Conservation (phyloP, 2,888 invertebrate genomes). For the Cyrtodaria siliqua region DNA sequence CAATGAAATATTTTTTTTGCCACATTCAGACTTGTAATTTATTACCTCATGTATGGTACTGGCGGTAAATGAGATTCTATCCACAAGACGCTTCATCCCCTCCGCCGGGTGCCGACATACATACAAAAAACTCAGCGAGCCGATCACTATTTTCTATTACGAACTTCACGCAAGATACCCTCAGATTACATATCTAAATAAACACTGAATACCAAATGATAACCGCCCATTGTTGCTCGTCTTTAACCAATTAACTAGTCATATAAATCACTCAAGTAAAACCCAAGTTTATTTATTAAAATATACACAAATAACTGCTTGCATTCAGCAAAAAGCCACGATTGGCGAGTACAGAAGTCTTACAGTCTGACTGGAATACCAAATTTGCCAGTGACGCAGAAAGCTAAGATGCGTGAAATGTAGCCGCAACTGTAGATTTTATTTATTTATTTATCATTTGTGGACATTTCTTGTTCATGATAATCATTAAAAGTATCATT, state of each 20-base stretch:
- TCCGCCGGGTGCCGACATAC: slow-evolving; percentile 28
- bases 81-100: slow-evolving; percentile 17
- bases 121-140: slow-evolving; percentile 16
- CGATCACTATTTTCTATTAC: slow-evolving; percentile 34
- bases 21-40: slow-evolving; percentile 2
- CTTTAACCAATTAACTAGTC: slow-evolving; percentile 13
- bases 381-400: too few relatives aligned
- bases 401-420: too few relatives aligned
- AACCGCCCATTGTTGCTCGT: neutral
- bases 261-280: slow-evolving; percentile 3
- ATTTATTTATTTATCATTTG: too few relatives aligned
- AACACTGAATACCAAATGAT: slow-evolving; percentile 14
- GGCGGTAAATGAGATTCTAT: slow-evolving; percentile 30
- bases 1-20: too few relatives aligned
- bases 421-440: too few relatives aligned
- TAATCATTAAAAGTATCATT: too few relatives aligned
- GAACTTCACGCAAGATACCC: slow-evolving; percentile 28
- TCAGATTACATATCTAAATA: slow-evolving; percentile 22
- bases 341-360: too few relatives aligned
- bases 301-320: neutral
- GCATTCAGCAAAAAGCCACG: too few relatives aligned
- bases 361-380: too few relatives aligned
- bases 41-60: slow-evolving; percentile 21
- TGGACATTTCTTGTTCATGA: too few relatives aligned
- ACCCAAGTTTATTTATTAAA: slow-evolving; percentile 9